These are phyloP conservation scores for Meteorus colon DNA, from an alignment of 2,888 invertebrate species.

Conservation along the genomic window DNA sequence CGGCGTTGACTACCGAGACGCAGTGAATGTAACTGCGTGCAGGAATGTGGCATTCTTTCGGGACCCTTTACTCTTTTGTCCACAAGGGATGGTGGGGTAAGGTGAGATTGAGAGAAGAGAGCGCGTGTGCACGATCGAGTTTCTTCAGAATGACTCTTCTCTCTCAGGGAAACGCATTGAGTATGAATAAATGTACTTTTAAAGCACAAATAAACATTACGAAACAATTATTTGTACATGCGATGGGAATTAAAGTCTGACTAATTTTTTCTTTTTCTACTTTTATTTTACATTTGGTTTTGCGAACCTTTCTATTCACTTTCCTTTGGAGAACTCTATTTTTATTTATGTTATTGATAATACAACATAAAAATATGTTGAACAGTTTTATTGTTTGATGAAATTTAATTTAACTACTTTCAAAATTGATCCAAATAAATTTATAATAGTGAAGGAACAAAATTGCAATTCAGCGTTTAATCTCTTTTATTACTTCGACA, in stretches of 20 bases:
- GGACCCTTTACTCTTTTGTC: constrained; percentile 21
- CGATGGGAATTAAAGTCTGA: not conserved
- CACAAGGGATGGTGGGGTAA: constrained; percentile 40
- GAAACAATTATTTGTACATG: not conserved
- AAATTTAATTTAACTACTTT: too few relatives aligned
- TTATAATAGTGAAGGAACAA: not conserved
- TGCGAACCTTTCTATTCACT: too few relatives aligned
- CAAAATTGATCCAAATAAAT: too few relatives aligned
- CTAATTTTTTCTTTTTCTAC: constrained; percentile 8
- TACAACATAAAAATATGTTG: too few relatives aligned
- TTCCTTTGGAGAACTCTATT: too few relatives aligned
- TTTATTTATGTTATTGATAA: too few relatives aligned
- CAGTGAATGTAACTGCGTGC: constrained; percentile 50
- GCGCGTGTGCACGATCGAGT: constrained; percentile 37
- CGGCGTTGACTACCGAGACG: constrained; percentile 40
- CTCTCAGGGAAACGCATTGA: not conserved
- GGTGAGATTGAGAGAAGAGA: not conserved
- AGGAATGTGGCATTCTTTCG: constrained; percentile 49
- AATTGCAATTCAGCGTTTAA: not conserved
- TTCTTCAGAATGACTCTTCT: constrained; percentile 22
- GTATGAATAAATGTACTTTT: not conserved
- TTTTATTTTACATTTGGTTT: not conserved
- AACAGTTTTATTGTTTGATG: too few relatives aligned
- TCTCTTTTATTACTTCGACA: too few relatives aligned
- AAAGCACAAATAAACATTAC: too few relatives aligned